These are phyloP conservation scores for Anneissia japonica DNA, from an alignment of 35 echinoderm and acorn worm species.

Conservation along the genomic window DNA sequence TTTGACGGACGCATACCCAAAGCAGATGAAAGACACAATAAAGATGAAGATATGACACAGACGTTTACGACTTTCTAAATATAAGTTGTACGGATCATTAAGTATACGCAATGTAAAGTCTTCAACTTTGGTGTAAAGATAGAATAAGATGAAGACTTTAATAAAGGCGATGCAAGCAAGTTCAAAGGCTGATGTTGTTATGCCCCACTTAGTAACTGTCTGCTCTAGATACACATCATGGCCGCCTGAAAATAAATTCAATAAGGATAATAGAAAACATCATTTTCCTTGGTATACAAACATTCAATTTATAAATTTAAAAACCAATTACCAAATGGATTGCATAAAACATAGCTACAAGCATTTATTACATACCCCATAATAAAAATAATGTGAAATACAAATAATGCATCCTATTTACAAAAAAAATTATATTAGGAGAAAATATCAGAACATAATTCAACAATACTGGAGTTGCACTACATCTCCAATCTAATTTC, in stretches of 20 bases:
- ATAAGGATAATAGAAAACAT: no score
- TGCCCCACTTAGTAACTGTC: constrained; percentile 64
- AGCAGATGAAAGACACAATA: constrained; percentile 32
- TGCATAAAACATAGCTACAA: no score
- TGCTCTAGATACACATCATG: constrained; percentile 63
- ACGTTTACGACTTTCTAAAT: constrained; percentile 35
- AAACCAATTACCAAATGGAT: no score
- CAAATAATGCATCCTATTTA: no score
- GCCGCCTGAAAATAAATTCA: constrained; percentile 48
- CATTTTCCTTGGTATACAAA: no score
- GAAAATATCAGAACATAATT: no score
- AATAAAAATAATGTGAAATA: no score
- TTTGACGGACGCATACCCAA: constrained; percentile 64
- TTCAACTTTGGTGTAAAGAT: constrained; percentile 81
- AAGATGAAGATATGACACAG: constrained; percentile 42
- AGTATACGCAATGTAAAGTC: constrained; percentile 53
- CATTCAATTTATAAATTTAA: no score
- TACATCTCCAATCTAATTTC: no score
- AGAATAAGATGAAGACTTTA: constrained; percentile 68
- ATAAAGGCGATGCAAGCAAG: constrained; percentile 68
- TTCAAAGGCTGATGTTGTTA: constrained; percentile 74
- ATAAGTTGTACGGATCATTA: constrained; percentile 52
- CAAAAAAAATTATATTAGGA: no score
- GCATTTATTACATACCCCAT: no score
- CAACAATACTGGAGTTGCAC: no score